Conservation (phyloP, 1,140 invertebrate species). For the Pinna nobilis region DNA sequence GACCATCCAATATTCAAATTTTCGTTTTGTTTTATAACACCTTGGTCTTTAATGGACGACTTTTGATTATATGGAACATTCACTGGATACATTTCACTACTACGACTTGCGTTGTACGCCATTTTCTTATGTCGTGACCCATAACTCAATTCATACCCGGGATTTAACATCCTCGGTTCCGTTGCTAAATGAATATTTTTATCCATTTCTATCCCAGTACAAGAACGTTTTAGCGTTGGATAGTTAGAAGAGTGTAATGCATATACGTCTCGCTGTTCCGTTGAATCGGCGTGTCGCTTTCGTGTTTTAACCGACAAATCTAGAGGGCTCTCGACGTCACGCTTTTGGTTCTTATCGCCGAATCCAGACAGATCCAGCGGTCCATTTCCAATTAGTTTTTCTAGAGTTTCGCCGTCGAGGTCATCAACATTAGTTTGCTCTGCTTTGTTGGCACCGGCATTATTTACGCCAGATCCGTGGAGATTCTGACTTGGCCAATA, state of each 20-base stretch:
- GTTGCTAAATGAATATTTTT: neutral
- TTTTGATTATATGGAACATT: conserved; percentile 1
- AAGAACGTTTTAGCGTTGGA: conserved; percentile 1
- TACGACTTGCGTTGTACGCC: neutral
- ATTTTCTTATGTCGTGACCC: neutral
- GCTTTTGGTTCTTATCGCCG: neutral
- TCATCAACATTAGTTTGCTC: neutral
- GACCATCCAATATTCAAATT: neutral
- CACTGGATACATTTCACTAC: conserved; percentile 1
- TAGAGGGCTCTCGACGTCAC: conserved; percentile 36
- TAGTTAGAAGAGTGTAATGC: conserved; percentile 4
- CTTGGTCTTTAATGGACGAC: neutral
- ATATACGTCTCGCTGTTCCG: conserved; percentile 14
- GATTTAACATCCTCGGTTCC: neutral
- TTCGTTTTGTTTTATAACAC: neutral
- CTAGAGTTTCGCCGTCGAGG: neutral
- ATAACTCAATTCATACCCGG: neutral
- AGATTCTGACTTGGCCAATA: neutral
- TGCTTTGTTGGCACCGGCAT: conserved; percentile 8
- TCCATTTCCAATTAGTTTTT: neutral
- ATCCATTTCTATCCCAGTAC: neutral
- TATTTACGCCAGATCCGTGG: neutral
- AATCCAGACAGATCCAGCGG: conserved; percentile 27
- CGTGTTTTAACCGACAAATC: conserved; percentile 43
- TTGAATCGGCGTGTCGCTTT: conserved; percentile 32